Conservation (phyloP, 2,113 vertebrate species). For the Odontophorus gujanensis region DNA sequence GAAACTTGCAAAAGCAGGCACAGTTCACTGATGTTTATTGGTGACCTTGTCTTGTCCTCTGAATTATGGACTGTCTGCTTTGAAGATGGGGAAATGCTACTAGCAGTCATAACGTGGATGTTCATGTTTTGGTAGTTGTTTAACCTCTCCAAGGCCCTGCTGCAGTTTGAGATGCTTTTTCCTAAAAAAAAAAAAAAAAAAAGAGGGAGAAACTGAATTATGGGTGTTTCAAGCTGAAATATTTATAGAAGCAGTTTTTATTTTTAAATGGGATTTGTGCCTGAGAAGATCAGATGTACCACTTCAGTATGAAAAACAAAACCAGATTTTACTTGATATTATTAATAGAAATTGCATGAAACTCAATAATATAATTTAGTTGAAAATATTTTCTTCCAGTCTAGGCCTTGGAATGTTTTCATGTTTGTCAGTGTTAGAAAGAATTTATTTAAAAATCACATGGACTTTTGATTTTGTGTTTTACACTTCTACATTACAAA, state of each 20-base stretch:
- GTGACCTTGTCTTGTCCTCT: constrained; percentile 75
- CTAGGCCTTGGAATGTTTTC: background rate
- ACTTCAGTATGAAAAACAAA: constrained; percentile 63
- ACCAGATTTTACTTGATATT: constrained; percentile 60
- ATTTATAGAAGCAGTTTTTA: constrained; percentile 76
- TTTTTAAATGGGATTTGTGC: constrained; percentile 71
- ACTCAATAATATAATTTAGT: constrained; percentile 20
- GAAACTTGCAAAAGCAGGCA: constrained; percentile 60
- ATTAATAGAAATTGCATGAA: constrained; percentile 43
- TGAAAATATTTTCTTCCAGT: constrained; percentile 15
- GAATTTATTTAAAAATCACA: background rate
- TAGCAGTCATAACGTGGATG: background rate
- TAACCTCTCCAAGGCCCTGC: constrained; percentile 50
- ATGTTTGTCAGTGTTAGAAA: background rate
- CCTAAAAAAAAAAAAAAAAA: constrained; percentile 11
- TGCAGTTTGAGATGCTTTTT: constrained; percentile 33
- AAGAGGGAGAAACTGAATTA: constrained; percentile 50
- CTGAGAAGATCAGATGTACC: constrained; percentile 66
- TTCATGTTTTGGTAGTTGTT: background rate
- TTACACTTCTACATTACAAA: background rate
- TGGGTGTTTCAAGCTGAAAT: constrained; percentile 69
- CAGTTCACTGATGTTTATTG: constrained; percentile 66
- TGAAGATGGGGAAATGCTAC: constrained; percentile 41
- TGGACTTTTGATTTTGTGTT: background rate
- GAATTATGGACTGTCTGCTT: constrained; percentile 53